Percentiles rank a stretch among this genome's conserved stretches.
These are phyloP conservation scores for Drosophila histrio DNA, from an alignment of 2,888 invertebrate genomes.

Conservation along the genomic window DNA sequence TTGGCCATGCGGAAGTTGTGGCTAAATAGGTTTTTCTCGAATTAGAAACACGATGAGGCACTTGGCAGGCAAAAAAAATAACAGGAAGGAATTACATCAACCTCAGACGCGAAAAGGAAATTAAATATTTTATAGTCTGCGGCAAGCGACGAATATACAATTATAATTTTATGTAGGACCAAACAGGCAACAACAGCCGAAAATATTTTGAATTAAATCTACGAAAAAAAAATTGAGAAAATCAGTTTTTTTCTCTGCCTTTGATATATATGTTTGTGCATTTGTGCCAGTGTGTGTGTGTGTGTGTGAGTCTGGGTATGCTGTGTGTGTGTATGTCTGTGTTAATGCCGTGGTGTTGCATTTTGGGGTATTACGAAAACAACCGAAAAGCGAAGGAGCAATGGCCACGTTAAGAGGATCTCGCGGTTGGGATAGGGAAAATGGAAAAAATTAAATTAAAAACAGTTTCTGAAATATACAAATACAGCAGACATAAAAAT, in stretches of 20 bases:
- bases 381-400: constrained; percentile 22
- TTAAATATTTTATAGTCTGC: constrained; percentile 79
- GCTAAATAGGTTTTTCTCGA: constrained; percentile 62
- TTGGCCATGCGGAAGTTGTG: constrained; percentile 48
- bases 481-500: constrained; percentile 34
- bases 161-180: constrained; percentile 62
- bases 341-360: constrained; percentile 65
- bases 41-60: constrained; percentile 67
- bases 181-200: constrained; percentile 9
- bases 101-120: constrained; percentile 66
- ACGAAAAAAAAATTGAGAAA: constrained; percentile 51
- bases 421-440: constrained; percentile 25
- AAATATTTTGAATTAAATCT: constrained; percentile 65
- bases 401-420: constrained; percentile 69
- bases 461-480: constrained; percentile 16
- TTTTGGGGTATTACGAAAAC: constrained; percentile 55
- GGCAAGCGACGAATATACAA: constrained; percentile 59
- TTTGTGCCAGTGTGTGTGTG: neutral
- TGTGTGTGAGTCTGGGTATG: constrained; percentile 1
- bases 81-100: constrained; percentile 79
- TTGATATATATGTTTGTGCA: constrained; percentile 2
- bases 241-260: constrained; percentile 27
- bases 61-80: constrained; percentile 50
- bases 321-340: constrained; percentile 19
- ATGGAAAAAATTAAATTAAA: constrained; percentile 10